A percentile compares a stretch with the other conserved stretches of the same genome.
phyloP scores from a whole-genome alignment of 2,888 invertebrate genomes.

The Drosophila koepferae region DNA sequence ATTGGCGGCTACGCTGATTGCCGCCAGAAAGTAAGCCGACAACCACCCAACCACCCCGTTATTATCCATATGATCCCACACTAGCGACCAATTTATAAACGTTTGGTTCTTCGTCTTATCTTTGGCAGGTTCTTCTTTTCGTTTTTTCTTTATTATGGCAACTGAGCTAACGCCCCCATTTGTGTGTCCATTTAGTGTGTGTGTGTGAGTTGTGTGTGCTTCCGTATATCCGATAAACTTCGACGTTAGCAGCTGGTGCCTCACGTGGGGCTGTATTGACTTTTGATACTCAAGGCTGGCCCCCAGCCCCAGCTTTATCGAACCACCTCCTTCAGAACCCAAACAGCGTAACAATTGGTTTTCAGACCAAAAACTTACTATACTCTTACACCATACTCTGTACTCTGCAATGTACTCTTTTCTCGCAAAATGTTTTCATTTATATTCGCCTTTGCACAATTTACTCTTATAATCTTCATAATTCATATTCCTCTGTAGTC shows the following conservation, averaged over 20 bases:
- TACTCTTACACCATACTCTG: slow-evolving; percentile 5
- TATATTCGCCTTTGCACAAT: background rate
- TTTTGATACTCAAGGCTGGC: slow-evolving; percentile 10
- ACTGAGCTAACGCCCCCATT: slow-evolving; percentile 44
- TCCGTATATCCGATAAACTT: slow-evolving; percentile 32
- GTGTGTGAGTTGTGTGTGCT: background rate
- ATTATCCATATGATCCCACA: slow-evolving; percentile 70
- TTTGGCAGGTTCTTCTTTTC: slow-evolving; percentile 40
- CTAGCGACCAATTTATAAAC: slow-evolving; percentile 77
- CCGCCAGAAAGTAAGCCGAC: slow-evolving; percentile 19
- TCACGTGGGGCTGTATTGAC: slow-evolving; percentile 10
- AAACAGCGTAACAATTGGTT: slow-evolving; percentile 20
- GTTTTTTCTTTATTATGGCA: slow-evolving; percentile 14
- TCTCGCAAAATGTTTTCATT: background rate
- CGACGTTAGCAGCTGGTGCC: slow-evolving; percentile 33
- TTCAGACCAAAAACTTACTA: slow-evolving; percentile 1
- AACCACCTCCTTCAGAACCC: slow-evolving; percentile 1
- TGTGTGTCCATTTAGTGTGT: slow-evolving; percentile 24
- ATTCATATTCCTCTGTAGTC: background rate
- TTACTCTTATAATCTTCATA: background rate
- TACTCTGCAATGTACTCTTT: background rate
- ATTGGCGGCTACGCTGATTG: slow-evolving; percentile 59
- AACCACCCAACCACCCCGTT: slow-evolving; percentile 27
- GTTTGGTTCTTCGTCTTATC: slow-evolving; percentile 72
- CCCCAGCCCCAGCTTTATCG: slow-evolving; percentile 20